Base-by-base conservation (phyloP, 1,140 invertebrate species). In the Parasteatoda tepidariorum region DNA sequence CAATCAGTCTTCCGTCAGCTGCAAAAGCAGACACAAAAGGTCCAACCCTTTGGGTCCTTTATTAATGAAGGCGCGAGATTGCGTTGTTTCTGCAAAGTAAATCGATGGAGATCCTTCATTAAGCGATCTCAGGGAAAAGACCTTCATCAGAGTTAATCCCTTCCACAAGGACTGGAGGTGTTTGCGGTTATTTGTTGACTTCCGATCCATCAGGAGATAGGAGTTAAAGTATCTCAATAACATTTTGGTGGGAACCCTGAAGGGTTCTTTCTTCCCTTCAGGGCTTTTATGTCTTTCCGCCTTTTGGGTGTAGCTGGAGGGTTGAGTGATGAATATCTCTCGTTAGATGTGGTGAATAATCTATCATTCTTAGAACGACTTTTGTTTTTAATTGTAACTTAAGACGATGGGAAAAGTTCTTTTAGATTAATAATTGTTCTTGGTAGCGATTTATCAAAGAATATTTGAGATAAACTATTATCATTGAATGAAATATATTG, bases 101-200 rank as follows among this genome's bases (percentile, higher is more conserved):
- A 76, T 76, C 74, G 33, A 38, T 38, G 34, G n/a, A 22, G 68
- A 54, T 64, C 33, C 74, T 76, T 71, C 68, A 71, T 71, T 71
- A 71, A 71, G 68, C 38, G 26, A 71, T 71, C 68, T 70, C 30
- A 18, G n/a, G 38, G 34, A 22, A 38, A 28, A 67, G 33, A 67
- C 64, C 33, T 22, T 41, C 48, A n/a, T 13, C 38, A 41, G 38
- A n/a, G 68, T 71, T 71, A 71, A 71, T 71, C 68, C 68, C 38
- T 41, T 41, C 18, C 68, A 41, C 30, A 31, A 71, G 31, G 61
- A 26, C 54, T 48, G 48, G 54, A 57, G 68, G 68, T 38, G 68
- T 71, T 26, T 71, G 68, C 68, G 68, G 68, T 71, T 71, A 71
- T 71, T 71, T 71, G 68, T 55, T 71, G 68, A 71, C 68, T 71